Evolutionary conservation across 2,113 vertebrate species (phyloP), one percentile per base, ranked within the genome.

Genomic region (Zosterops borbonicus): DNA sequence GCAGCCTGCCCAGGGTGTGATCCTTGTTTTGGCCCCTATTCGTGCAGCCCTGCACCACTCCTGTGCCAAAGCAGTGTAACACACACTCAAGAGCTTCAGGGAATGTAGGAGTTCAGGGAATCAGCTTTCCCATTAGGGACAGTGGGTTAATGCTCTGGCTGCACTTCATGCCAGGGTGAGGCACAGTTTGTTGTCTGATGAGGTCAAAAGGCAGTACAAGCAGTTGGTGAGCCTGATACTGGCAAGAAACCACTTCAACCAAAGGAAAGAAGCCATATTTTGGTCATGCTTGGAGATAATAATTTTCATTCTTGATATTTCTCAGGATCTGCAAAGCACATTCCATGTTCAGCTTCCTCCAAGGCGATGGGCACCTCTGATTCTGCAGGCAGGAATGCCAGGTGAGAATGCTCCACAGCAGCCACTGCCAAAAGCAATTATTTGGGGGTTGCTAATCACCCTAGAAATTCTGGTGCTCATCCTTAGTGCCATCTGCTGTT

Each of bases 141-240:
- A 75, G 70, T n/a, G 60, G 50, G 65, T 94, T 83, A 80, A 63
- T 77, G 68, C 24, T 35, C 87, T 92, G 62, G 49, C 37, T 81
- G 84, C 71, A 35, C 58, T 49, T 20, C n/a, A 1, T 31, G 75
- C 21, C 70, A 42, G 29, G 4, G 44, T 60, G 71, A 93, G 82
- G 77, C 74, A 67, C 39, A 21, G 58, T 75, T 68, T 88, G 25
- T 24, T n/a, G 25, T 24, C 75, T 85, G 81, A 65, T 67, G 58
- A 91, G 75, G 83, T 93, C 83, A 92, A 83, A 87, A 94, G 35
- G 17, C 69, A 89, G 23, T 4, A 18, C 65, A 70, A 25, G 68
- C 46, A 69, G 44, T 20, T 22, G 8, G 29, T 56, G 28, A 79
- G 83, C 35, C 41, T 27, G 56, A 67, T 31, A 76, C 60, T 3